Conservation (phyloP, 2,113 vertebrate species). For the Meriones unguiculatus region DNA sequence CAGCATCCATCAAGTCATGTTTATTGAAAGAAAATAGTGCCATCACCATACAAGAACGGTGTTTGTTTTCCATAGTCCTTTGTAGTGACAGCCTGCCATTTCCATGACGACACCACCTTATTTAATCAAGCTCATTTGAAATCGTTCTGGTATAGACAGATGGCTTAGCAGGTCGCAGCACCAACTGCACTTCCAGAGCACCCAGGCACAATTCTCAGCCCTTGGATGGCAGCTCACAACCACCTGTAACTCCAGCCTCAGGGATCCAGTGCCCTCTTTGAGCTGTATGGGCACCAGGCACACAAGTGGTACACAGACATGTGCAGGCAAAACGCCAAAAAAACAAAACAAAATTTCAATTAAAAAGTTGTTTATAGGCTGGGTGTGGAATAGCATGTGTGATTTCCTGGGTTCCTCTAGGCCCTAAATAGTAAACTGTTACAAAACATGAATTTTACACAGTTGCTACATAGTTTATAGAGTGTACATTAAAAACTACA, state of each 20-base stretch:
- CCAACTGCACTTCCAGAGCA: neutral
- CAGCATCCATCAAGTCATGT: too few species aligned
- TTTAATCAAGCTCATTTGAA: slow-evolving; percentile 28
- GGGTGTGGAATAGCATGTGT: neutral
- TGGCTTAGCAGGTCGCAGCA: neutral
- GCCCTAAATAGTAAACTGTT: neutral
- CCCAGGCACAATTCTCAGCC: neutral
- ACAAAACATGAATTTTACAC: neutral
- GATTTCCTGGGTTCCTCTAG: neutral
- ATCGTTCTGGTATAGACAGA: neutral
- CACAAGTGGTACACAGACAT: neutral
- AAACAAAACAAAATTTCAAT: neutral
- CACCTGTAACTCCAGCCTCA: neutral
- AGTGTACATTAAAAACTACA: neutral
- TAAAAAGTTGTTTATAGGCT: slow-evolving; percentile 4
- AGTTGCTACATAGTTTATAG: neutral
- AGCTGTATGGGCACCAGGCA: neutral
- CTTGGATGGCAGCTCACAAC: neutral
- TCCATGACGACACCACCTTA: slow-evolving; percentile 2
- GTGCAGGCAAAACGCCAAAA: neutral
- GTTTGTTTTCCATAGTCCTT: neutral
- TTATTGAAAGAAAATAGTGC: neutral
- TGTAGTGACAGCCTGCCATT: neutral
- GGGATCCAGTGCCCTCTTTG: neutral
- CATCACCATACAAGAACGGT: neutral